Base-by-base conservation (phyloP, 2,888 invertebrate species). In the Helobdella robusta region DNA sequence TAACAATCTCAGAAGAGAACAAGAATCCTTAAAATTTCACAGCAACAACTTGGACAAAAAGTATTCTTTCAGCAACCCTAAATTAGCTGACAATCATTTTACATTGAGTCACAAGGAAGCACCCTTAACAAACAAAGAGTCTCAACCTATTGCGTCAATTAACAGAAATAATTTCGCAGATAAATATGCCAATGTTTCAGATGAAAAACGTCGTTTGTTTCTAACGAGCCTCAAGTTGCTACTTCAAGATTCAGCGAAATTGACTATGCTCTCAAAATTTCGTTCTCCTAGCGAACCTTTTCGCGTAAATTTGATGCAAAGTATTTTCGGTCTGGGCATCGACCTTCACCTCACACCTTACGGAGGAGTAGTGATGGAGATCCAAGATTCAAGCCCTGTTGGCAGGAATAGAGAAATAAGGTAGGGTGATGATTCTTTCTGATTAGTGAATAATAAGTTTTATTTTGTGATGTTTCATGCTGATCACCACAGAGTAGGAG, bases 271-370 rank as follows among this genome's bases (percentile, higher is more conserved):
- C n/a, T 23, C 63, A 18, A 34, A 59, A 11, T 60, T 54, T 11
- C 69, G 77, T 5, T 72, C 71, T 50, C 73, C 74, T 54, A 72
- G 73, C 8, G 71, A 73, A 40, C 73, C 75, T 30, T 77, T 76
- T 61, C 74, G 74, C 68, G 73, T 77, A 34, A 75, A 74, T 32
- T 73, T 77, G 23, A 69, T 76, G 61, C 75, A 75, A 67, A 75
- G 76, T 28, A 74, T 77, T 62, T 68, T 74, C 23, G 76, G 77
- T n/a, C 67, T 77, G 32, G 77, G 77, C n/a, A 71, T 76, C 64
- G 75, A 74, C 54, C 73, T 76, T 15, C 68, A 68, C 52, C 72
- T 73, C 59, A 72, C 71, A 8, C 65, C 70, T 3, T 72, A 74
- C 18, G 75, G 75, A 6, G 68, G 69, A 63, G 72, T 72, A 56